A percentile compares a stretch with the other conserved stretches of the same genome.
Evolutionary conservation across 2,113 vertebrate species (phyloP).

Genomic region (Paradoxurus hermaphroditus): DNA sequence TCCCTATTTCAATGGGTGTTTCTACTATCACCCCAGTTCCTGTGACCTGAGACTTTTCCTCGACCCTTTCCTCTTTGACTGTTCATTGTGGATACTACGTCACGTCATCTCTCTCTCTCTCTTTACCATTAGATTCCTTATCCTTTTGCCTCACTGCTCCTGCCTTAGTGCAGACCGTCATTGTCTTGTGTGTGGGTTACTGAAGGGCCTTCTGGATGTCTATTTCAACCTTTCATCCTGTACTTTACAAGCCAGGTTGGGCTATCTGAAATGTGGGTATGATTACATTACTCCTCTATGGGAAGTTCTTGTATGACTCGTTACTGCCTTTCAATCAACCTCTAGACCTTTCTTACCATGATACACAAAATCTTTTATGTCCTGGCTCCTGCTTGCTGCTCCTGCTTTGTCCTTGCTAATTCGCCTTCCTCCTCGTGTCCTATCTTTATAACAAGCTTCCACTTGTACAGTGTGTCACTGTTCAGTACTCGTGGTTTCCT

Average conservation of each 20-base stretch:
- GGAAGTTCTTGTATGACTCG: neutral
- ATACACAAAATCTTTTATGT: neutral
- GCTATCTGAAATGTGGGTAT: neutral
- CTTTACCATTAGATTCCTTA: neutral
- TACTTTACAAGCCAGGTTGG: neutral
- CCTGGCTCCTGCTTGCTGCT: neutral
- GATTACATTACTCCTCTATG: neutral
- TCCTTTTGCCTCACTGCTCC: neutral
- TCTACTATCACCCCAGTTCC: neutral
- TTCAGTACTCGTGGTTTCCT: neutral
- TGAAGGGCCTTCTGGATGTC: neutral
- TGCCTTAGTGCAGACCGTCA: neutral
- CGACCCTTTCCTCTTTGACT: neutral
- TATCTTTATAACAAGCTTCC: neutral
- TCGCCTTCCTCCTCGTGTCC: neutral
- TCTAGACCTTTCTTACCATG: neutral
- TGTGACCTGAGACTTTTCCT: neutral
- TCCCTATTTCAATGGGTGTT: neutral
- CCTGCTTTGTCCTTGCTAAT: neutral
- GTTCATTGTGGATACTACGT: neutral
- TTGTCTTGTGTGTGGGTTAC: neutral
- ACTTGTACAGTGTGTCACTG: neutral
- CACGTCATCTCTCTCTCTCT: neutral
- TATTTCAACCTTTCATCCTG: neutral
- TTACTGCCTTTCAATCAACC: neutral